A percentile compares a stretch with the other conserved stretches of the same genome.
phyloP scores from a whole-genome alignment of 2,888 invertebrate genomes.

The Bugula neritina region DNA sequence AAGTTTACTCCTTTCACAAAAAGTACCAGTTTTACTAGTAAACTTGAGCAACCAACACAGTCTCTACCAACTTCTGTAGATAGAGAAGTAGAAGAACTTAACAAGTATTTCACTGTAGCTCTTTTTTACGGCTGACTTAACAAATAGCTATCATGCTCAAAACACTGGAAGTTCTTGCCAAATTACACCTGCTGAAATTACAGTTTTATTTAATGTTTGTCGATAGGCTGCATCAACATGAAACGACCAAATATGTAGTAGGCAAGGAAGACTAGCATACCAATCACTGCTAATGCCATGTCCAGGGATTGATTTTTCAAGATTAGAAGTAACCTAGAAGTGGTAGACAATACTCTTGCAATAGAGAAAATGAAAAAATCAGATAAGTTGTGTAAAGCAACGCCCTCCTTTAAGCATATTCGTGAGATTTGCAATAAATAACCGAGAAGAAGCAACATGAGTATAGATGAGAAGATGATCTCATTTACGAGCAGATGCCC shows the following conservation, averaged over 20 bases:
- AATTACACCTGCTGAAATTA: not conserved
- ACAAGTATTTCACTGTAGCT: not conserved
- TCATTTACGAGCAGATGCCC: constrained; percentile 14
- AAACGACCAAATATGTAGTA: not conserved
- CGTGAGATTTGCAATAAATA: not conserved
- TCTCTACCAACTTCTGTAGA: too few species aligned
- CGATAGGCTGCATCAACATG: not conserved
- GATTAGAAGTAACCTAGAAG: not conserved
- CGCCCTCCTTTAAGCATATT: not conserved
- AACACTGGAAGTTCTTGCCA: not conserved
- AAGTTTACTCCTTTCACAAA: not conserved
- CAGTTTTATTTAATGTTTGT: not conserved
- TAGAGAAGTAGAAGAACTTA: not conserved
- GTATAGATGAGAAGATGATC: constrained; percentile 14
- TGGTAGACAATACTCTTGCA: not conserved
- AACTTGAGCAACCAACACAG: too few species aligned
- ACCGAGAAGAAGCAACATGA: not conserved
- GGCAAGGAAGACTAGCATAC: not conserved
- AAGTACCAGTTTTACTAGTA: not conserved
- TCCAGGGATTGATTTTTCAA: not conserved
- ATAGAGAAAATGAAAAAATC: not conserved
- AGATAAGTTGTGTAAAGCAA: not conserved
- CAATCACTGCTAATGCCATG: constrained; percentile 5
- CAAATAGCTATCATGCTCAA: constrained; percentile 9
- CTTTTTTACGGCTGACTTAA: not conserved